Evolutionary conservation across 2,113 vertebrate species (phyloP).

Genomic region (Chionomys nivalis): DNA sequence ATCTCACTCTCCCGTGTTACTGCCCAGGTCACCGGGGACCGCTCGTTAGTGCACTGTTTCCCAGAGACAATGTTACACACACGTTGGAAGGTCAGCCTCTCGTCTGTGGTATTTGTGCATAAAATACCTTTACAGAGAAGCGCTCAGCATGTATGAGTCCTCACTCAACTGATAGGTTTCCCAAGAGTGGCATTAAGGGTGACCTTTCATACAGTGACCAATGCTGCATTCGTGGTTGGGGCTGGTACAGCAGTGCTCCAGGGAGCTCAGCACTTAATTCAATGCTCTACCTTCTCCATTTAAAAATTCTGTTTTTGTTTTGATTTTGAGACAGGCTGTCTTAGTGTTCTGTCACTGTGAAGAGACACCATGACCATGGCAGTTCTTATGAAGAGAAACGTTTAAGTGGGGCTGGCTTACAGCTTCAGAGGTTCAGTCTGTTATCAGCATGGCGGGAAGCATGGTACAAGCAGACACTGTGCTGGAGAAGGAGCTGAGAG

Average conservation of each 20-base stretch:
- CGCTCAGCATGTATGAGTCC: not conserved
- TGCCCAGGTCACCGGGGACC: not conserved
- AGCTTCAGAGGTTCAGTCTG: not conserved
- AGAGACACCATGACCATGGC: not conserved
- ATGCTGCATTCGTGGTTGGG: not conserved
- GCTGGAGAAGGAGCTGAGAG: not conserved
- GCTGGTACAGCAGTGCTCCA: not conserved
- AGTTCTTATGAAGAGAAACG: not conserved
- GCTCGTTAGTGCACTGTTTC: not conserved
- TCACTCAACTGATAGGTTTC: not conserved
- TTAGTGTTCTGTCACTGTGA: not conserved
- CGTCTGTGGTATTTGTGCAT: not conserved
- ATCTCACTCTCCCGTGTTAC: not conserved
- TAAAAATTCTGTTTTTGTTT: not conserved
- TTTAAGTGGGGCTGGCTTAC: not conserved
- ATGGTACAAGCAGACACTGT: not conserved
- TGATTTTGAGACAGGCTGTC: not conserved
- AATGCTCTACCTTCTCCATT: not conserved
- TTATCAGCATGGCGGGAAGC: not conserved
- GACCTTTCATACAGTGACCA: not conserved
- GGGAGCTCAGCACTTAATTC: not conserved
- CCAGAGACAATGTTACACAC: not conserved
- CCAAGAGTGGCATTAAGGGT: not conserved
- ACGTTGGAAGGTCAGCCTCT: not conserved
- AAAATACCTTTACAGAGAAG: constrained; percentile 4